Percentiles rank a stretch among this genome's conserved stretches.
phyloP scores from a whole-genome alignment of 1,140 invertebrate species.

The Drosophila ambigua region DNA sequence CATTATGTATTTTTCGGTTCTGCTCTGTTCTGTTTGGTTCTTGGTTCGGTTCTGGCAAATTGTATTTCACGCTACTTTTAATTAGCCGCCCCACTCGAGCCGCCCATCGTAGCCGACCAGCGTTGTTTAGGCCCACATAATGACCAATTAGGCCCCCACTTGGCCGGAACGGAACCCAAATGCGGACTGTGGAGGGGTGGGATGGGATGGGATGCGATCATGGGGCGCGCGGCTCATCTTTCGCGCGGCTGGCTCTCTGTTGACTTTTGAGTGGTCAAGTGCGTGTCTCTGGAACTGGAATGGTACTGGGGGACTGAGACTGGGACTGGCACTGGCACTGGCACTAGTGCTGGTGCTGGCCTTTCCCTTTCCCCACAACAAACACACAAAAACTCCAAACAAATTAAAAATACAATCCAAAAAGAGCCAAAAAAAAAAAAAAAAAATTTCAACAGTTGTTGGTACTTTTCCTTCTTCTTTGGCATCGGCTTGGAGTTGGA shows the following conservation, averaged over 20 bases:
- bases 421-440: conserved; percentile 9
- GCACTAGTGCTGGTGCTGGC: conserved; percentile 24
- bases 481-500: conserved; percentile 1
- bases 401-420: conserved; percentile 38
- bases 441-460: conserved; percentile 17
- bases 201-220: background rate
- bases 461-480: conserved; percentile 14
- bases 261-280: conserved; percentile 72
- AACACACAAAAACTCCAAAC: conserved; percentile 26
- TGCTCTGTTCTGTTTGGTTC: conserved; percentile 18
- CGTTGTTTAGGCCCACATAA: conserved; percentile 62
- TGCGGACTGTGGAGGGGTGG: background rate
- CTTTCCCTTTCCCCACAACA: conserved; percentile 21
- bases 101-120: conserved; percentile 1
- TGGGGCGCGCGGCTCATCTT: conserved; percentile 13
- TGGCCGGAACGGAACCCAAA: conserved; percentile 23
- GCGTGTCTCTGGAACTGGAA: conserved; percentile 38
- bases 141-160: conserved; percentile 75
- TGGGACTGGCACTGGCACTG: conserved; percentile 9
- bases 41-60: conserved; percentile 38
- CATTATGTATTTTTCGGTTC: conserved; percentile 29
- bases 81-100: conserved; percentile 59
- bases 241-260: conserved; percentile 12
- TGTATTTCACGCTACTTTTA: conserved; percentile 75
- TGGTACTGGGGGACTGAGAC: no score